These are phyloP conservation scores for Drosophila aldrichi DNA, from an alignment of 2,888 invertebrate species.

Conservation along the genomic window DNA sequence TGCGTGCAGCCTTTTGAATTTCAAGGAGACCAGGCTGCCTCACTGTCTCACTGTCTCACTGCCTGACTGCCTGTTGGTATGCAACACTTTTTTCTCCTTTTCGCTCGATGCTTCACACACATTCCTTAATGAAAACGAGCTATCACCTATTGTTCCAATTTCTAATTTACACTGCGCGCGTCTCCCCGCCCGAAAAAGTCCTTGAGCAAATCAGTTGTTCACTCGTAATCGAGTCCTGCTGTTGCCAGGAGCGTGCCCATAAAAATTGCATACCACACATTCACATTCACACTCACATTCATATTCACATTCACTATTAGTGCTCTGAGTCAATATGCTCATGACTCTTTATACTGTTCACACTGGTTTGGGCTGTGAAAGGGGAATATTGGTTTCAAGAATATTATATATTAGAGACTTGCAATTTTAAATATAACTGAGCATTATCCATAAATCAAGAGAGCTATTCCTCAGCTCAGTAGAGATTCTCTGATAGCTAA, in stretches of 20 bases:
- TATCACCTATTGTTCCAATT: constrained; percentile 77
- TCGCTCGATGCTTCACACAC: constrained; percentile 4
- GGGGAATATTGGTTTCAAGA: background rate
- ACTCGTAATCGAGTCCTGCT: constrained; percentile 21
- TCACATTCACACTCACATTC: background rate
- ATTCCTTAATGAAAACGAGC: constrained; percentile 72
- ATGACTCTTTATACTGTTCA: constrained; percentile 49
- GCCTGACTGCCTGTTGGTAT: constrained; percentile 63
- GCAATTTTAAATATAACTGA: too few relatives aligned
- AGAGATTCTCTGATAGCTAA: too few relatives aligned
- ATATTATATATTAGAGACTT: background rate
- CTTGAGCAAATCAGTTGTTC: constrained; percentile 65
- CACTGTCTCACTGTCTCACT: background rate
- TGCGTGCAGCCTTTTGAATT: constrained; percentile 66
- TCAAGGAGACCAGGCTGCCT: constrained; percentile 30
- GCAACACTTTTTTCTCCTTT: constrained; percentile 48
- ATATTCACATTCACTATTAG: constrained; percentile 11
- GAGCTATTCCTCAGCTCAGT: too few relatives aligned
- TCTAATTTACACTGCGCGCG: constrained; percentile 65
- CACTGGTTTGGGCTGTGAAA: background rate
- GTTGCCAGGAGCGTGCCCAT: constrained; percentile 47
- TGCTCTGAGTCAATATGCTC: constrained; percentile 47
- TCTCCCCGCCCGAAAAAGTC: constrained; percentile 41
- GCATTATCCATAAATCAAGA: too few relatives aligned
- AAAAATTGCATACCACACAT: constrained; percentile 72